Evolutionary conservation across 2,888 invertebrate genomes (phyloP).

Genomic region (Chydorus sphaericus): DNA sequence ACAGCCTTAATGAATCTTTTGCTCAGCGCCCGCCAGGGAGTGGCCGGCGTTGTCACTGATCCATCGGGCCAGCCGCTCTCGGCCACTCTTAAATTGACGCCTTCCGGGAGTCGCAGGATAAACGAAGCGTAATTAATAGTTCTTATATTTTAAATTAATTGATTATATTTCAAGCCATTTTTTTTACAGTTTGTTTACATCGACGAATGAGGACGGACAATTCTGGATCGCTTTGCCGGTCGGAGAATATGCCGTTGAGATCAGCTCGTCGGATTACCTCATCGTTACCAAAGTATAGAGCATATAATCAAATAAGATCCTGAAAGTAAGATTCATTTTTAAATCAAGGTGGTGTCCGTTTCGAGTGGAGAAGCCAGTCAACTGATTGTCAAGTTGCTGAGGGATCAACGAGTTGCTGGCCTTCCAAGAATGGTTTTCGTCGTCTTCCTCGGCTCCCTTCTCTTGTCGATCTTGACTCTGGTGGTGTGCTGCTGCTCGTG

Average conservation of each 20-base stretch:
- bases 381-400: conserved; percentile 49
- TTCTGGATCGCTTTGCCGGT: conserved; percentile 3
- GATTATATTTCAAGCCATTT: not conserved
- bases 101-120: not conserved
- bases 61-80: not conserved
- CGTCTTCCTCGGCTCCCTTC: conserved; percentile 42
- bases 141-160: not conserved
- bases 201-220: not conserved
- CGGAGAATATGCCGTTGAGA: conserved; percentile 9
- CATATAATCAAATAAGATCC: not conserved
- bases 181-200: not conserved
- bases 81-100: not conserved
- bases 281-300: not conserved
- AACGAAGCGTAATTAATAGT: not conserved
- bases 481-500: conserved; percentile 10
- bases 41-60: not conserved
- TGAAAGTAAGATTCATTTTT: not conserved
- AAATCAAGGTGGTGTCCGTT: not conserved
- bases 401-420: conserved; percentile 52
- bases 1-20: not conserved
- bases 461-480: not conserved
- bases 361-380: conserved; percentile 34
- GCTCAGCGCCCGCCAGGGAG: not conserved
- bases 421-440: conserved; percentile 62
- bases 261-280: not conserved